phyloP scores from a whole-genome alignment of 2,797 vertebrate species.

The Protonibea diacanthus region DNA sequence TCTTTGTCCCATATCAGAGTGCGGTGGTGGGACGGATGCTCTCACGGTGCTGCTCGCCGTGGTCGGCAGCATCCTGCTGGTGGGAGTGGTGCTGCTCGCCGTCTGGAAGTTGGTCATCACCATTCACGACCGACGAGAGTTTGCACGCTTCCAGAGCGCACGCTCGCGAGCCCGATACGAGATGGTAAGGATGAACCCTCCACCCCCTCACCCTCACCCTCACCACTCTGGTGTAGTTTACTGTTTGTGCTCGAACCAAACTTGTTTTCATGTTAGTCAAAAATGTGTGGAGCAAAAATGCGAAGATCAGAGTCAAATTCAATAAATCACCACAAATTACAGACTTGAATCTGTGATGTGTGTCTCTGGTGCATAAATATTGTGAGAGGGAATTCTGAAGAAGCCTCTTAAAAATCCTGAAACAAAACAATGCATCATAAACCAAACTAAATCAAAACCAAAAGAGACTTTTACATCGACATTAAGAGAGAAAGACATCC shows the following conservation, averaged over 20 bases:
- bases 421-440: neutral
- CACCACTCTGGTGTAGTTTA: neutral
- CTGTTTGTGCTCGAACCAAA: too few relatives aligned
- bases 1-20: slow-evolving; percentile 84
- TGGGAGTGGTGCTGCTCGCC: slow-evolving; percentile 88
- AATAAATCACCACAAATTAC: neutral
- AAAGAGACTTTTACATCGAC: too few relatives aligned
- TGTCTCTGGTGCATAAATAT: neutral
- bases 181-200: slow-evolving; percentile 87
- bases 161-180: slow-evolving; percentile 94
- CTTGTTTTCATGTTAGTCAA: neutral
- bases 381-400: neutral
- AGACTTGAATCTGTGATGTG: neutral
- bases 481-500: too few relatives aligned
- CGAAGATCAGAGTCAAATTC: neutral
- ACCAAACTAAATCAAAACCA: too few relatives aligned
- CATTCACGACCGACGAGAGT: slow-evolving; percentile 93
- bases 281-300: neutral
- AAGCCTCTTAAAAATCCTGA: neutral
- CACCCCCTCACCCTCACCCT: neutral
- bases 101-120: slow-evolving; percentile 96
- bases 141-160: slow-evolving; percentile 94
- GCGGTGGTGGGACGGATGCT: slow-evolving; percentile 86
- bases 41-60: slow-evolving; percentile 90
- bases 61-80: slow-evolving; percentile 84